Conservation (phyloP, 2,888 invertebrate genomes). For the Adineta ricciae region DNA sequence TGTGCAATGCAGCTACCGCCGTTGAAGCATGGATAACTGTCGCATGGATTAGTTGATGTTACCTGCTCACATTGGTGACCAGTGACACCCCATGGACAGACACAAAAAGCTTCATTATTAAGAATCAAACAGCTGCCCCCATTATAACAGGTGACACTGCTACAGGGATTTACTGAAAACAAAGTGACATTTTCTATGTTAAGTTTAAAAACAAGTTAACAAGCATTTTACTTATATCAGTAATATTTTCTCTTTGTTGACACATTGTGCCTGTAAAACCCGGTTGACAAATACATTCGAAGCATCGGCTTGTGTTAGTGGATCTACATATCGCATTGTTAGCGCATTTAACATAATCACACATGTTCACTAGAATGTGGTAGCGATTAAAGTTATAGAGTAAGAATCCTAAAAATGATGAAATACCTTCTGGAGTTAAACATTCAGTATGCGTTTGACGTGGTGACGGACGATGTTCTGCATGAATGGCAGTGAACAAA, state of each 20-base stretch:
- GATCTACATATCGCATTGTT: not conserved
- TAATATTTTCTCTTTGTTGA: not conserved
- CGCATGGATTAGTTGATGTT: not conserved
- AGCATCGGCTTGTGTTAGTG: not conserved
- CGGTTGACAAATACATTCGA: not conserved
- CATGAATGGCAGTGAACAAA: no score
- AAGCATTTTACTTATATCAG: not conserved
- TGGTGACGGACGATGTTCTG: no score
- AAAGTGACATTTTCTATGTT: no score
- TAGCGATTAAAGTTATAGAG: not conserved
- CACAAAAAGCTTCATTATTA: not conserved
- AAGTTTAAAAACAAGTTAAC: no score
- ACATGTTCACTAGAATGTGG: not conserved
- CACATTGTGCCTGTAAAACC: not conserved
- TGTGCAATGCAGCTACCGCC: not conserved
- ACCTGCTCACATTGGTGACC: not conserved
- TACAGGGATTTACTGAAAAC: not conserved
- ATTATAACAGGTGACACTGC: not conserved
- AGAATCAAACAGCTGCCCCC: not conserved
- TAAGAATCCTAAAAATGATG: not conserved
- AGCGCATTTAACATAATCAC: not conserved
- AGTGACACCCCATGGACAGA: not conserved
- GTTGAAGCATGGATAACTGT: not conserved
- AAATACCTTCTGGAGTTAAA: not conserved
- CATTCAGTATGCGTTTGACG: no score